Conservation (phyloP, 1,140 invertebrate species). For the Drosophila miranda region DNA sequence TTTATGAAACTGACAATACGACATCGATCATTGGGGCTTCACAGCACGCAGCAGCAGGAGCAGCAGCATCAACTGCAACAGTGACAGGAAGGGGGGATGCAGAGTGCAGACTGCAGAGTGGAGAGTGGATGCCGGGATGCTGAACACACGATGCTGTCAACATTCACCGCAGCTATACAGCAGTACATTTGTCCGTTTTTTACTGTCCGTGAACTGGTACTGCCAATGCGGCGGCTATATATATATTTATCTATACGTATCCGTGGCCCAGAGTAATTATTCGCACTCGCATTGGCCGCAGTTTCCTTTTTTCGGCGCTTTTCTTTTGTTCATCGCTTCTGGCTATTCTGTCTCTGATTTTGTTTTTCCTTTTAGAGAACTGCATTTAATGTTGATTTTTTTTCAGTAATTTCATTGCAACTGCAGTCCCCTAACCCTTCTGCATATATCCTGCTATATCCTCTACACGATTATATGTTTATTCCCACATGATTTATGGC, state of each 20-base stretch:
- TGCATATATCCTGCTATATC: not conserved
- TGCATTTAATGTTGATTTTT: conserved; percentile 58
- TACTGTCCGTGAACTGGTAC: not conserved
- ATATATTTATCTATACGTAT: too few relatives aligned
- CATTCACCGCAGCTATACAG: conserved; percentile 70
- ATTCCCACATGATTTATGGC: conserved; percentile 47
- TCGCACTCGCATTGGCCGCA: conserved; percentile 66
- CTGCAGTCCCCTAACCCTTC: too few relatives aligned
- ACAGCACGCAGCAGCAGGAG: conserved; percentile 49
- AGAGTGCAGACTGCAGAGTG: too few relatives aligned
- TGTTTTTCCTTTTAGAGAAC: conserved; percentile 16
- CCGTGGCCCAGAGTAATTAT: conserved; percentile 64
- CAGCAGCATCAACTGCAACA: not conserved
- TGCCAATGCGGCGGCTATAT: not conserved
- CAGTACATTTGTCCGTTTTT: conserved; percentile 58
- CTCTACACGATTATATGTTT: conserved; percentile 51
- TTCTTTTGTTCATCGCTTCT: not conserved
- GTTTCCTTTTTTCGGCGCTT: conserved; percentile 2
- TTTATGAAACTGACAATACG: conserved; percentile 80
- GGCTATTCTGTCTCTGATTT: too few relatives aligned
- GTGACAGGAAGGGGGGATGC: too few relatives aligned
- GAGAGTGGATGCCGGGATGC: not conserved
- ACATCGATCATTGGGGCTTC: conserved; percentile 79
- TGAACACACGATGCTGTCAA: conserved; percentile 59
- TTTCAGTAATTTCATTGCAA: too few relatives aligned